phyloP scores from a whole-genome alignment of 2,888 invertebrate species.

The Tenthredo scrophulariae region DNA sequence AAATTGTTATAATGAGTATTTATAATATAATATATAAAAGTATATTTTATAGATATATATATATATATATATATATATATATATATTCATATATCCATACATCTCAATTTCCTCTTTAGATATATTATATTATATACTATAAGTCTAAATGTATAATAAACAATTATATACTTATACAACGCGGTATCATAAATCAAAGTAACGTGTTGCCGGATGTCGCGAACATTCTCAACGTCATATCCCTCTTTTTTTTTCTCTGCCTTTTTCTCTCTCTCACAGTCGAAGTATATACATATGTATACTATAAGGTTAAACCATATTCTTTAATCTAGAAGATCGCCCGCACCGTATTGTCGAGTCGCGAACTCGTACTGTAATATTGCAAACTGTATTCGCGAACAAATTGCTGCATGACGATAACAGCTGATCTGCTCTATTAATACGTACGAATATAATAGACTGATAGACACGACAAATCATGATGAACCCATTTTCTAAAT shows the following conservation, averaged over 20 bases:
- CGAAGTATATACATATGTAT: neutral
- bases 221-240: neutral
- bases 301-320: neutral
- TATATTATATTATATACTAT: neutral
- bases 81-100: neutral
- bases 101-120: neutral
- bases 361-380: neutral
- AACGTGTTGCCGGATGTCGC: conserved; percentile 4
- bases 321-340: neutral
- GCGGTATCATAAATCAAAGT: conserved; percentile 4
- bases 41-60: neutral
- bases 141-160: neutral
- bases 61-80: neutral
- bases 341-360: neutral
- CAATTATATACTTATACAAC: neutral
- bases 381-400: neutral
- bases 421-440: neutral
- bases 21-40: no score
- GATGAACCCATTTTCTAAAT: no score
- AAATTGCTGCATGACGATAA: neutral
- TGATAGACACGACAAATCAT: no score
- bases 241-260: neutral
- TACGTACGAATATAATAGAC: neutral
- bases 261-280: neutral
- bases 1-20: no score